Conservation (phyloP, 2,888 invertebrate genomes). For the Autographa gamma region DNA sequence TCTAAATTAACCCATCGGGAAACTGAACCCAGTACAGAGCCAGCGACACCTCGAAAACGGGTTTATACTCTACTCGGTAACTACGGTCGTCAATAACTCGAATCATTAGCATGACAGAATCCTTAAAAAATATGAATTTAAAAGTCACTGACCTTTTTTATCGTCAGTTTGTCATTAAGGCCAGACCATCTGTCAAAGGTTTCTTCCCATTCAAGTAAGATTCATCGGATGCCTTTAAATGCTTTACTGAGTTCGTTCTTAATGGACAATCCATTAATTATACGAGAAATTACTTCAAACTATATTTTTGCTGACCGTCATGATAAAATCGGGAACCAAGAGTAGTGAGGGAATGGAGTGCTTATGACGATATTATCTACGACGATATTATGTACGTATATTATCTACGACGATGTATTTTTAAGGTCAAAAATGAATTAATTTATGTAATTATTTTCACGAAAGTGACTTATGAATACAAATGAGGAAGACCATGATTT, state of each 20-base stretch:
- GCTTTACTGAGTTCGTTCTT: neutral
- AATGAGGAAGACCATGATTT: too few relatives aligned
- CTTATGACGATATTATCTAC: too few relatives aligned
- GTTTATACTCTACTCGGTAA: too few relatives aligned
- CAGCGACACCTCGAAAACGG: too few relatives aligned
- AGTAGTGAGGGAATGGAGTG: neutral
- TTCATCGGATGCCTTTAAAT: neutral
- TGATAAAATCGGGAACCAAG: neutral
- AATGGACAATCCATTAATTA: conserved; percentile 28
- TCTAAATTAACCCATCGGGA: too few relatives aligned
- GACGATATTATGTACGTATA: too few relatives aligned
- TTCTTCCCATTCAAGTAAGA: neutral
- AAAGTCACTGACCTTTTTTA: conserved; percentile 25
- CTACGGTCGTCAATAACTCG: neutral
- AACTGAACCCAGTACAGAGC: too few relatives aligned
- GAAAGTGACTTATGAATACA: too few relatives aligned
- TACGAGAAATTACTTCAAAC: neutral
- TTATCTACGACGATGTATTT: too few relatives aligned
- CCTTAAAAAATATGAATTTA: neutral
- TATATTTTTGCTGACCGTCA: conserved; percentile 2
- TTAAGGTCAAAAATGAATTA: too few relatives aligned
- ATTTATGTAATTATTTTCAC: too few relatives aligned
- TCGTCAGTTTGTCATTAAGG: conserved; percentile 30
- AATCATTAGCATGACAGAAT: neutral
- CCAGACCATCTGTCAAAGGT: conserved; percentile 26